Evolutionary conservation across 2,888 invertebrate genomes (phyloP).

Genomic region (Cactoblastis cactorum): DNA sequence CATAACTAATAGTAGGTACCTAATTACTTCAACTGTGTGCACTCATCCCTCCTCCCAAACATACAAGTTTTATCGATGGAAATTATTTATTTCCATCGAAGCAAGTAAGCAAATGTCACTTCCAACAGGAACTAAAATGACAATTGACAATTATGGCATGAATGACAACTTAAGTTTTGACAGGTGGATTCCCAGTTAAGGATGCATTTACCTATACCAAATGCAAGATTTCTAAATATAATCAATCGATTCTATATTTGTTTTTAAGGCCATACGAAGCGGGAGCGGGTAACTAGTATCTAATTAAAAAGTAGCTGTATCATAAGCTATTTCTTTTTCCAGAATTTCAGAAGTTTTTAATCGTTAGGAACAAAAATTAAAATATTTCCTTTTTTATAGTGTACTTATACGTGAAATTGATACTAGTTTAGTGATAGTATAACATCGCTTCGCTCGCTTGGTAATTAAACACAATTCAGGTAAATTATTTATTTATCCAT

Average conservation of each 20-base stretch:
- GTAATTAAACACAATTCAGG: neutral
- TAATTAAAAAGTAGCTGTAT: too few relatives aligned
- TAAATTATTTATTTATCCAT: neutral
- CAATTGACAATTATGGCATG: constrained; percentile 4
- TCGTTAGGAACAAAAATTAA: too few relatives aligned
- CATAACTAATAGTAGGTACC: constrained; percentile 55
- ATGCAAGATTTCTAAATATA: neutral
- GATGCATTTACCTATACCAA: constrained; percentile 19
- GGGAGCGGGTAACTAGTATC: too few relatives aligned
- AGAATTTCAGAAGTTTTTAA: too few relatives aligned
- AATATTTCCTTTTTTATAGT: too few relatives aligned
- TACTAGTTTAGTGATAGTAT: too few relatives aligned
- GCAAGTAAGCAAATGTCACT: constrained; percentile 12
- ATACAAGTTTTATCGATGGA: constrained; percentile 22
- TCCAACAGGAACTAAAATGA: neutral
- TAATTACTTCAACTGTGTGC: constrained; percentile 32
- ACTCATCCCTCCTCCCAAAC: constrained; percentile 45
- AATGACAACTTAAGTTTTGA: constrained; percentile 11
- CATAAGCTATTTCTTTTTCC: too few relatives aligned
- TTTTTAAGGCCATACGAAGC: too few relatives aligned
- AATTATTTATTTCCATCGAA: constrained; percentile 3
- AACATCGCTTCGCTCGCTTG: too few relatives aligned
- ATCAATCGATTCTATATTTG: constrained; percentile 12
- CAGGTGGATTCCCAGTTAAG: constrained; percentile 35
- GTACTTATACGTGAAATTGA: too few relatives aligned